phyloP scores from a whole-genome alignment of 2,113 vertebrate species.

The Microtus ochrogaster region DNA sequence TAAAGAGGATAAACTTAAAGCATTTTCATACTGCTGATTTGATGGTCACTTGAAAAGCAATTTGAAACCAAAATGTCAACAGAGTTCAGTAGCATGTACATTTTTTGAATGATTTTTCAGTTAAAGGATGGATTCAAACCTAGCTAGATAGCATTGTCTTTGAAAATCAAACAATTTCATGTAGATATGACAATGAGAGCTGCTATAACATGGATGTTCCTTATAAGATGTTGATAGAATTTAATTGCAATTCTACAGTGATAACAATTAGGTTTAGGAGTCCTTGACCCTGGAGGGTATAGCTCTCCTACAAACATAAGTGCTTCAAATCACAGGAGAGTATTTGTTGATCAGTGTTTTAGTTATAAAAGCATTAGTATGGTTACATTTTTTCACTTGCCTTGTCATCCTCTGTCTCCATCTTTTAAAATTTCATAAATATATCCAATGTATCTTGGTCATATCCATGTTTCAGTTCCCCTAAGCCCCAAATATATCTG shows the following conservation, averaged over 20 bases:
- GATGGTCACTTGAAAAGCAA: background rate
- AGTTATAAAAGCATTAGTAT: background rate
- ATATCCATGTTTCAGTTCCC: background rate
- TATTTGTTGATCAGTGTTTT: no score
- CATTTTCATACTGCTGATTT: background rate
- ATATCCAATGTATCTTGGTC: background rate
- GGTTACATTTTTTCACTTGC: background rate
- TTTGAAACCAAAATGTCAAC: background rate
- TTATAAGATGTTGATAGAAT: background rate
- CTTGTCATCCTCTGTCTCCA: background rate
- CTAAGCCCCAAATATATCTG: background rate
- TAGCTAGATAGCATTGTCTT: background rate
- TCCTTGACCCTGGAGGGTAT: no score
- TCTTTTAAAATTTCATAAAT: background rate
- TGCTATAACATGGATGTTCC: no score
- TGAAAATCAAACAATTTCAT: background rate
- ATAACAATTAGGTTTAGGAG: background rate
- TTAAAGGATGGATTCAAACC: background rate
- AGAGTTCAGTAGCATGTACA: background rate
- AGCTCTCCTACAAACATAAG: background rate
- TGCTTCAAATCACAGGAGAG: no score
- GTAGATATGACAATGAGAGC: background rate
- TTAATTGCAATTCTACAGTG: background rate
- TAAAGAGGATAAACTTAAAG: fast-evolving
- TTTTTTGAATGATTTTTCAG: background rate